A percentile compares a stretch with the other conserved stretches of the same genome.
phyloP scores from a whole-genome alignment of 2,888 invertebrate genomes.

The Chloromyia formosa region DNA sequence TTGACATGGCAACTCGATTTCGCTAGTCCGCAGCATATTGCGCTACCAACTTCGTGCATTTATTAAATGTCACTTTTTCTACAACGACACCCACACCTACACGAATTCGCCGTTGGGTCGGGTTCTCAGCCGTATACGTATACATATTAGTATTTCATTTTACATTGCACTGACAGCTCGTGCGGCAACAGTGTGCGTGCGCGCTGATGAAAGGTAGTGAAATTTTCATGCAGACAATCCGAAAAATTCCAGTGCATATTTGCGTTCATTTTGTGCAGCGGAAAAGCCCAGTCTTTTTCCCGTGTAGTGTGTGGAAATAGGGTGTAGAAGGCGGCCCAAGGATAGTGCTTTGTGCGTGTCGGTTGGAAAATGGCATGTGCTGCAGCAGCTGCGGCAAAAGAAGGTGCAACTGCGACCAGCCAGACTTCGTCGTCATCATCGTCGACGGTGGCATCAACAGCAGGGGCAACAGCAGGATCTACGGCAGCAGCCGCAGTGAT shows the following conservation, averaged over 20 bases:
- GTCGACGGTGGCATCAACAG: constrained; percentile 50
- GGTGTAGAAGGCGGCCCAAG: not conserved
- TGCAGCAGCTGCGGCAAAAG: constrained; percentile 52
- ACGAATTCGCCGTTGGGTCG: not conserved
- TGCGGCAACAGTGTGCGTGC: constrained; percentile 5
- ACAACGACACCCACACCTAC: not conserved
- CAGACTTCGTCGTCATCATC: constrained; percentile 57
- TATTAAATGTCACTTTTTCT: not conserved
- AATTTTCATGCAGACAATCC: constrained; percentile 2
- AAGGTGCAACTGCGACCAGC: constrained; percentile 46
- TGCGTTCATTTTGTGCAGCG: not conserved
- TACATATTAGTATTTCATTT: no score
- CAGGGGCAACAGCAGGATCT: constrained; percentile 11
- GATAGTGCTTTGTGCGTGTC: constrained; percentile 16
- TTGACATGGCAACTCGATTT: no score
- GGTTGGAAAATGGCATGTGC: constrained; percentile 59
- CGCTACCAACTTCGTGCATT: not conserved
- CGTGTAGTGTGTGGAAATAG: not conserved
- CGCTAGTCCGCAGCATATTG: no score
- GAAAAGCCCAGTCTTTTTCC: not conserved
- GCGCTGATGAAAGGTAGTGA: constrained; percentile 37
- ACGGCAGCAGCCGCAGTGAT: not conserved
- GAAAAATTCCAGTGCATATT: constrained; percentile 1
- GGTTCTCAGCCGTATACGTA: not conserved
- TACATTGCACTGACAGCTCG: not conserved